These are phyloP conservation scores for Leptodirus hochenwartii DNA, from an alignment of 2,888 invertebrate species.

Conservation along the genomic window DNA sequence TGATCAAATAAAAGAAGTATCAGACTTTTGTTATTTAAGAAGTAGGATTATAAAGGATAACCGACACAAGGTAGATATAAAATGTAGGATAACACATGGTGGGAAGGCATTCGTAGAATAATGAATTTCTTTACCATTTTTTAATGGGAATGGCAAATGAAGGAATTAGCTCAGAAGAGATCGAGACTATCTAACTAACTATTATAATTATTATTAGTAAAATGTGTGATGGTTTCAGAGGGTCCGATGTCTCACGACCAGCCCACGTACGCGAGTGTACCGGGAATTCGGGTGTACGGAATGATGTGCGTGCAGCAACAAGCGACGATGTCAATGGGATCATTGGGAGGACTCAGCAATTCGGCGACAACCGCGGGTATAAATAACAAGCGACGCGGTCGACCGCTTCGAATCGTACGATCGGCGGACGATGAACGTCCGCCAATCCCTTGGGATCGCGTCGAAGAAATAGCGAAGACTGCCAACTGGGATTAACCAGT, in stretches of 20 bases:
- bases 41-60: too few relatives aligned
- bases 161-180: too few relatives aligned
- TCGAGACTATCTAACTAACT: too few relatives aligned
- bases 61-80: too few relatives aligned
- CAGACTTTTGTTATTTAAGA: too few relatives aligned
- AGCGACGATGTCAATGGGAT: slow-evolving; percentile 22
- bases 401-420: slow-evolving; percentile 26
- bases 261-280: slow-evolving; percentile 84
- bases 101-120: too few relatives aligned
- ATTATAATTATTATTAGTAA: slow-evolving; percentile 2
- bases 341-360: slow-evolving; percentile 26
- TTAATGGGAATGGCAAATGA: too few relatives aligned
- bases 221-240: slow-evolving; percentile 35
- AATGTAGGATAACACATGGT: too few relatives aligned
- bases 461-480: slow-evolving; percentile 46
- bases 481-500: slow-evolving; percentile 41
- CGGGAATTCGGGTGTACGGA: slow-evolving; percentile 82
- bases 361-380: slow-evolving; percentile 27
- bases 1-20: too few relatives aligned
- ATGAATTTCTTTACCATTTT: too few relatives aligned
- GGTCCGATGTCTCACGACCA: slow-evolving; percentile 90
- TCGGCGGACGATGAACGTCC: slow-evolving; percentile 26
- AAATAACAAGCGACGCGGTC: slow-evolving; percentile 27
- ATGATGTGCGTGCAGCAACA: slow-evolving; percentile 76
- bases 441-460: slow-evolving; percentile 64